These are phyloP conservation scores for Deilephila elpenor DNA, from an alignment of 2,888 invertebrate genomes.

Conservation along the genomic window DNA sequence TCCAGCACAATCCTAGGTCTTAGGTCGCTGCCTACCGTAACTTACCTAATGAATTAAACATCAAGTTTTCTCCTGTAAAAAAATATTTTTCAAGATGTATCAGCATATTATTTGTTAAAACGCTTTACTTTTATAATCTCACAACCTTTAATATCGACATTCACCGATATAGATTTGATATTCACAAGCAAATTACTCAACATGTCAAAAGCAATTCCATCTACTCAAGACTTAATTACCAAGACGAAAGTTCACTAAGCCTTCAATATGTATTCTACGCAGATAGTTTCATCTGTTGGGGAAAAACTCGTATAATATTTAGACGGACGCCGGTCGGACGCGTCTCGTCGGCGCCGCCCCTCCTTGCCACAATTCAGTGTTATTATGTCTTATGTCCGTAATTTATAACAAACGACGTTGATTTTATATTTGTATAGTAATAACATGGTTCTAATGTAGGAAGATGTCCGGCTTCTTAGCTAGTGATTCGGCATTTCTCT, in stretches of 20 bases:
- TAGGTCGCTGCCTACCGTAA: too few relatives aligned
- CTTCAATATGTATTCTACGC: conserved; percentile 33
- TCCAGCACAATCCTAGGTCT: too few relatives aligned
- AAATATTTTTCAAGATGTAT: too few relatives aligned
- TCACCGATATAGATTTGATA: too few relatives aligned
- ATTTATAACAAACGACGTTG: conserved; percentile 42
- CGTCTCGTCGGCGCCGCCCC: conserved; percentile 60
- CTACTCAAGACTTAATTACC: background rate
- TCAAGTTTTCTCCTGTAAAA: too few relatives aligned
- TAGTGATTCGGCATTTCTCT: too few relatives aligned
- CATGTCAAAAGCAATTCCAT: background rate
- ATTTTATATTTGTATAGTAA: conserved; percentile 37
- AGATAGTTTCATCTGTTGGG: conserved; percentile 41
- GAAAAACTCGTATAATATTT: conserved; percentile 46
- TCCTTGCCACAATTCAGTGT: conserved; percentile 35
- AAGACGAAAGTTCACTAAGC: conserved; percentile 1
- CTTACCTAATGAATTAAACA: too few relatives aligned
- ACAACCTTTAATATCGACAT: too few relatives aligned
- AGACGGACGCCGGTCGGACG: conserved; percentile 59
- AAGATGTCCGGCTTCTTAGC: background rate
- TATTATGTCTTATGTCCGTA: conserved; percentile 38
- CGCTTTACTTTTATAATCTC: too few relatives aligned
- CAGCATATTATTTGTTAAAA: too few relatives aligned
- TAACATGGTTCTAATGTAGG: background rate
- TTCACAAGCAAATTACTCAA: background rate